Evolutionary conservation across 2,113 vertebrate genomes (phyloP).

Genomic region (Apus apus): DNA sequence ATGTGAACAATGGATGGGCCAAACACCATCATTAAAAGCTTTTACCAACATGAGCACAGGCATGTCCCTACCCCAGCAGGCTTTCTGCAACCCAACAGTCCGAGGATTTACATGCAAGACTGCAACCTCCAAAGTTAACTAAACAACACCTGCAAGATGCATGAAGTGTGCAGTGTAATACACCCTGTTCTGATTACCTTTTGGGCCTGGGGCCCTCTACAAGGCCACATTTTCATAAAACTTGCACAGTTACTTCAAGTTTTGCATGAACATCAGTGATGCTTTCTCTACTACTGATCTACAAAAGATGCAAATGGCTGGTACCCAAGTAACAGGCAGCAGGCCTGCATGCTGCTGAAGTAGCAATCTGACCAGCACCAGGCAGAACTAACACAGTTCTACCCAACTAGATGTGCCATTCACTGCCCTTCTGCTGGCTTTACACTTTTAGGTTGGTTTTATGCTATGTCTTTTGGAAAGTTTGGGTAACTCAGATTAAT

Average conservation of each 20-base stretch:
- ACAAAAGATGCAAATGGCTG: rapidly evolving
- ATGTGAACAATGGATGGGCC: neutral
- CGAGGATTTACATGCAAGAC: neutral
- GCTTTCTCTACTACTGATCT: neutral
- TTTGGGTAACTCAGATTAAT: neutral
- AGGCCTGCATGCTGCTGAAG: neutral
- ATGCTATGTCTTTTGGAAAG: neutral
- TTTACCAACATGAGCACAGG: neutral
- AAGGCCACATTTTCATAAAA: neutral
- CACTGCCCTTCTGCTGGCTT: neutral
- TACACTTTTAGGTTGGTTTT: neutral
- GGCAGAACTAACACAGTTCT: neutral
- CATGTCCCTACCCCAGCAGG: neutral
- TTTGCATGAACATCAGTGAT: neutral
- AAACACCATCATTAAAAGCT: neutral
- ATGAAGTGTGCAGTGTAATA: neutral
- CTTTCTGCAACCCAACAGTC: neutral
- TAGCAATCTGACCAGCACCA: neutral
- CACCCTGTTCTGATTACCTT: rapidly evolving
- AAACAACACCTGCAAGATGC: rapidly evolving
- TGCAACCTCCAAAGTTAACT: neutral
- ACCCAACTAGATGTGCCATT: neutral
- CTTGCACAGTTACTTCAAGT: neutral
- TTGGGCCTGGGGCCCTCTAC: rapidly evolving
- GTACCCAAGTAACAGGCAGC: rapidly evolving